Conservation (phyloP, 2,888 invertebrate genomes). For the Athalia rosae region DNA sequence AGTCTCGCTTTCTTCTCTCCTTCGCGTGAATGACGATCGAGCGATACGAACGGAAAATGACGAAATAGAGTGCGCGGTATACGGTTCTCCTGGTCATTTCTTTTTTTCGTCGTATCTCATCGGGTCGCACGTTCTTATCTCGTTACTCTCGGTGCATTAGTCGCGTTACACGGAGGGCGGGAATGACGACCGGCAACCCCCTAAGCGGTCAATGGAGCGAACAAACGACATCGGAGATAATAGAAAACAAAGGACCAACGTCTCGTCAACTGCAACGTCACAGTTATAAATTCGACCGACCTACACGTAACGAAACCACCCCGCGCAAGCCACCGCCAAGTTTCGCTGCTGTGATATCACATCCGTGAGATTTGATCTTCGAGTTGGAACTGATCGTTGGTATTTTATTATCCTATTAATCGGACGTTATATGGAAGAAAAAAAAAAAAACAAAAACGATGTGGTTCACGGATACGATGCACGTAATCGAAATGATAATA, state of each 20-base stretch:
- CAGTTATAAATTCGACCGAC: slow-evolving; percentile 7
- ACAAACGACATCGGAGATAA: slow-evolving; percentile 25
- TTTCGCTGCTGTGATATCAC: too few relatives aligned
- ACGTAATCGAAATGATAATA: background rate
- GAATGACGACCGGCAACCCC: slow-evolving; percentile 8
- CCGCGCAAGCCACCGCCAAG: too few relatives aligned
- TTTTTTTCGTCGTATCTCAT: background rate
- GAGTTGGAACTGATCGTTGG: background rate
- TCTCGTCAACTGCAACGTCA: background rate
- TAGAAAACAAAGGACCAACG: background rate
- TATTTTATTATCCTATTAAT: background rate
- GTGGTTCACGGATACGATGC: background rate
- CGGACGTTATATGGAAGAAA: background rate
- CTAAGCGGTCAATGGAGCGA: slow-evolving; percentile 8
- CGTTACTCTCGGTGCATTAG: slow-evolving; percentile 37
- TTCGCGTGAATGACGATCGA: too few relatives aligned
- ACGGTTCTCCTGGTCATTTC: too few relatives aligned
- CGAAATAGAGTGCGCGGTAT: too few relatives aligned
- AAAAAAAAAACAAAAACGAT: too few relatives aligned
- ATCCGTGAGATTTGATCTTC: background rate
- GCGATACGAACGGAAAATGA: too few relatives aligned
- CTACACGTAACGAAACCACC: too few relatives aligned
- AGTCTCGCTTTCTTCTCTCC: too few relatives aligned
- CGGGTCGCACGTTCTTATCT: slow-evolving; percentile 28
- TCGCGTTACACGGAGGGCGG: slow-evolving; percentile 20